Base-by-base conservation (phyloP, 2,113 vertebrate genomes). In the Fulmarus glacialis region DNA sequence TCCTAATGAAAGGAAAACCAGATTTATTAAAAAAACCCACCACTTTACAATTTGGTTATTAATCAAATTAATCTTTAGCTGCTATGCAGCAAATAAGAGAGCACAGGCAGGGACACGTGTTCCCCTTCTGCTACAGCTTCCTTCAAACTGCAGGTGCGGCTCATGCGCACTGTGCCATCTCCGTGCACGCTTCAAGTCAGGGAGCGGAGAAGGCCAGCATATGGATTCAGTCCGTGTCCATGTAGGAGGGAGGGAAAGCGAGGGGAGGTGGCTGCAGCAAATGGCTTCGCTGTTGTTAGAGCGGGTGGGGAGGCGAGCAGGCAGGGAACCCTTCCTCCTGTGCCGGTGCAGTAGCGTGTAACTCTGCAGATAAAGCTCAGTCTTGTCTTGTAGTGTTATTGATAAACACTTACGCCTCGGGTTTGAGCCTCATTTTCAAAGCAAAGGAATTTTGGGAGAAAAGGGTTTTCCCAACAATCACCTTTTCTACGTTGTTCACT, bases 181-280 rank as follows among this genome's bases (percentile, higher is more conserved):
- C 42, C 0, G 1, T 0, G 1, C 27, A 20, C 22, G 1, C 16
- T n/a, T 40, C 21, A 11, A 23, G 47, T 11, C 6, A 2, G 34
- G 48, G 55, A 55, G 60, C 0, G 2, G 68, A 52, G 56, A n/a
- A 45, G 29, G 23, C 3, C 21, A 2, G 14, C 12, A 14, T 1
- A 2, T 0, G 6, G 29, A 15, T 55, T 70, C 34, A 43, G 29
- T 9, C 27, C 0, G 0, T 11, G 1, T 9, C 34, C 2, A 0
- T 18, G 22, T 1, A 38, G 32, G n/a, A 68, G 10, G 38, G 26
- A 50, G 20, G 59, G 38, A 21, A 73, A n/a, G 3, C 0, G 7
- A 64, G 6, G 38, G 20, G 19, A 74, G 4, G 16, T 12, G 40
- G 4, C 22, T 27, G 19, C 11, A 40, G 47, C 13, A 50, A 38